Evolutionary conservation across 2,113 vertebrate species (phyloP).

Genomic region (Neolamprologus fasciatus): DNA sequence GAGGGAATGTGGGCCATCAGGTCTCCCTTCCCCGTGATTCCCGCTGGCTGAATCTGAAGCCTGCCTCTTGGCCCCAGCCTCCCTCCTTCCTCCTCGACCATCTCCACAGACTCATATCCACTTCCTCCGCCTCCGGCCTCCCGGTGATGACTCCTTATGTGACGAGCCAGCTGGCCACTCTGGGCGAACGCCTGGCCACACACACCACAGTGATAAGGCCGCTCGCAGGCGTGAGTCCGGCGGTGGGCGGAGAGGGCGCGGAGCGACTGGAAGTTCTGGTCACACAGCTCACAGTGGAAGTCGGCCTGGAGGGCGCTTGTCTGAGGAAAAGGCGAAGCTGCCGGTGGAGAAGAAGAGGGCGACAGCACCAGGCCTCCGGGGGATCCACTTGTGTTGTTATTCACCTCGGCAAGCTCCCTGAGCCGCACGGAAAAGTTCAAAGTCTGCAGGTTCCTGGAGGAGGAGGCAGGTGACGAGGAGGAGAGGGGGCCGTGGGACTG

Average conservation of each 20-base stretch:
- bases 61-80: slow-evolving; percentile 39
- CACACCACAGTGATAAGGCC: slow-evolving; percentile 73
- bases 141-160: slow-evolving; percentile 69
- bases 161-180: slow-evolving; percentile 73
- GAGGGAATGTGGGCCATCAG: slow-evolving; percentile 10
- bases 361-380: slow-evolving; percentile 34
- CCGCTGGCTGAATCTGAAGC: slow-evolving; percentile 78
- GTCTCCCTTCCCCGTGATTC: slow-evolving; percentile 71
- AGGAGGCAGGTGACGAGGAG: neutral
- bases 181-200: slow-evolving; percentile 73
- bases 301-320: neutral
- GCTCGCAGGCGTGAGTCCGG: slow-evolving; percentile 68
- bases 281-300: slow-evolving; percentile 68
- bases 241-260: slow-evolving; percentile 70
- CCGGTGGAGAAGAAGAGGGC: slow-evolving; percentile 62
- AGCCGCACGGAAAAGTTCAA: slow-evolving; percentile 79
- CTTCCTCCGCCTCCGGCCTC: slow-evolving; percentile 48
- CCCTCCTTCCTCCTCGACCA: slow-evolving; percentile 73
- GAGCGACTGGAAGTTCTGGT: slow-evolving; percentile 66
- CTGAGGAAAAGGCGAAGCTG: slow-evolving; percentile 62
- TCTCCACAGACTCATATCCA: slow-evolving; percentile 65
- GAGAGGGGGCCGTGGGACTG: slow-evolving; percentile 4
- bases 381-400: slow-evolving; percentile 7
- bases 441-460: slow-evolving; percentile 73
- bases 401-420: slow-evolving; percentile 65